Conservation (phyloP, 2,888 invertebrate genomes). For the Acronicta aceris region DNA sequence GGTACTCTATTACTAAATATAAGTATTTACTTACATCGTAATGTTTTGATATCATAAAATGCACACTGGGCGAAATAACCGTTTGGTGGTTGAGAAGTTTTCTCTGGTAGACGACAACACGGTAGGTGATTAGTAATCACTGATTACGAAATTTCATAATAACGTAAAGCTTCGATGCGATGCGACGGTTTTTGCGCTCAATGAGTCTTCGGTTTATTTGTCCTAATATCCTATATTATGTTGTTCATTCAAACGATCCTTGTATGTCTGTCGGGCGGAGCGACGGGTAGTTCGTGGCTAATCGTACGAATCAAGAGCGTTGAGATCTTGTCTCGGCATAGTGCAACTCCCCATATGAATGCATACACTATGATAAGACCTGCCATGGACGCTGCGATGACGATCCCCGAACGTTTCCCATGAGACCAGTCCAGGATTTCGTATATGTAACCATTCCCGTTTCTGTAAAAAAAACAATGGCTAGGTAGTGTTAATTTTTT, state of each 20-base stretch:
- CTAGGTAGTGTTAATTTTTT: too few species aligned
- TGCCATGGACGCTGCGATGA: conserved; percentile 66
- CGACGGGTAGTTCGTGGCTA: conserved; percentile 70
- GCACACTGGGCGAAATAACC: conserved; percentile 7
- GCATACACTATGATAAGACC: conserved; percentile 71
- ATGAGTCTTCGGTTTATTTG: conserved; percentile 15
- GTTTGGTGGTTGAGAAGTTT: too few species aligned
- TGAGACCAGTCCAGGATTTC: conserved; percentile 93
- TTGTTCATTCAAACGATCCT: conserved; percentile 50
- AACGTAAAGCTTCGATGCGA: neutral
- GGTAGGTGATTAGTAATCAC: too few species aligned
- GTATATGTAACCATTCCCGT: conserved; percentile 92
- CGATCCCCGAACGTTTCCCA: conserved; percentile 88
- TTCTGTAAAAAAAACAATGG: conserved; percentile 67
- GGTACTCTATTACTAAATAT: conserved; percentile 5
- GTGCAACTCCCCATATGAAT: conserved; percentile 67
- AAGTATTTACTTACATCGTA: neutral
- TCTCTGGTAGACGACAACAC: too few species aligned
- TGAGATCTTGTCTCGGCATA: conserved; percentile 73
- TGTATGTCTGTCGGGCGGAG: conserved; percentile 65
- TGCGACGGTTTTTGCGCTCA: conserved; percentile 8
- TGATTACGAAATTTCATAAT: too few species aligned
- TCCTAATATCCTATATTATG: conserved; percentile 7
- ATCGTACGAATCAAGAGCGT: conserved; percentile 66
- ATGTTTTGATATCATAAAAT: conserved; percentile 16